Percentiles rank a stretch among this genome's conserved stretches.
These are phyloP conservation scores for Eristalis arbustorum DNA, from an alignment of 2,888 invertebrate species.

Conservation along the genomic window DNA sequence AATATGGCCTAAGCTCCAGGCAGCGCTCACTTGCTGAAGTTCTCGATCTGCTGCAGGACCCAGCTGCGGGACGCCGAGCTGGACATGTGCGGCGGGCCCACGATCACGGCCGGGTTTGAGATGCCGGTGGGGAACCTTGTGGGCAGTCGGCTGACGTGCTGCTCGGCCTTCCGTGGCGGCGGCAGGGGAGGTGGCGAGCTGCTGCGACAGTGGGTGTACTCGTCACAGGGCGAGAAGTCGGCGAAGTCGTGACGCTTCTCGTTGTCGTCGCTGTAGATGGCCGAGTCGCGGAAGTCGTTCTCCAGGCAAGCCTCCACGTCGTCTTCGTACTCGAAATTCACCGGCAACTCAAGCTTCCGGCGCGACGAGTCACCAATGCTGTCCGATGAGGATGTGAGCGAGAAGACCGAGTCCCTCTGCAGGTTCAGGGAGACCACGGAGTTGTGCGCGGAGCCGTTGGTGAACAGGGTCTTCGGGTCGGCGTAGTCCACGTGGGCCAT, in stretches of 20 bases:
- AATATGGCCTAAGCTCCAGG: conserved; percentile 62
- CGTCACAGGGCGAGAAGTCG: conserved; percentile 63
- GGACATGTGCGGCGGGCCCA: conserved; percentile 75
- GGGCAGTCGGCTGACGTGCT: conserved; percentile 72
- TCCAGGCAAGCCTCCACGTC: conserved; percentile 86
- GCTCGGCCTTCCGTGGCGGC: conserved; percentile 59
- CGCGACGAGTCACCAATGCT: conserved; percentile 77
- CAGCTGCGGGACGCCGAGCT: conserved; percentile 78
- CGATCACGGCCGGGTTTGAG: conserved; percentile 71
- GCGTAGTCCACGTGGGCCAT: conserved; percentile 94
- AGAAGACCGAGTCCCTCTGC: conserved; percentile 79
- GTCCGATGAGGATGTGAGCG: conserved; percentile 79
- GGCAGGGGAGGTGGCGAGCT: conserved; percentile 76
- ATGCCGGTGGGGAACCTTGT: conserved; percentile 73
- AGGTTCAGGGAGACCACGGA: conserved; percentile 74
- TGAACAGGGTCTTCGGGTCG: conserved; percentile 87
- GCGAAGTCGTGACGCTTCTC: conserved; percentile 75
- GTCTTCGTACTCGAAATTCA: conserved; percentile 88
- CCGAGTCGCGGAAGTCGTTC: conserved; percentile 89
- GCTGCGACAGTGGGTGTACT: conserved; percentile 70
- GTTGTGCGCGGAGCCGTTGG: conserved; percentile 68
- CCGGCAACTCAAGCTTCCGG: conserved; percentile 65
- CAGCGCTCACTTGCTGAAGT: conserved; percentile 77
- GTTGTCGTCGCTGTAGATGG: conserved; percentile 88
- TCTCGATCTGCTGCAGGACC: conserved; percentile 80